Percentiles rank a stretch among this genome's conserved stretches.
phyloP scores from a whole-genome alignment of 2,797 vertebrate species.

The Sebastes itinus region DNA sequence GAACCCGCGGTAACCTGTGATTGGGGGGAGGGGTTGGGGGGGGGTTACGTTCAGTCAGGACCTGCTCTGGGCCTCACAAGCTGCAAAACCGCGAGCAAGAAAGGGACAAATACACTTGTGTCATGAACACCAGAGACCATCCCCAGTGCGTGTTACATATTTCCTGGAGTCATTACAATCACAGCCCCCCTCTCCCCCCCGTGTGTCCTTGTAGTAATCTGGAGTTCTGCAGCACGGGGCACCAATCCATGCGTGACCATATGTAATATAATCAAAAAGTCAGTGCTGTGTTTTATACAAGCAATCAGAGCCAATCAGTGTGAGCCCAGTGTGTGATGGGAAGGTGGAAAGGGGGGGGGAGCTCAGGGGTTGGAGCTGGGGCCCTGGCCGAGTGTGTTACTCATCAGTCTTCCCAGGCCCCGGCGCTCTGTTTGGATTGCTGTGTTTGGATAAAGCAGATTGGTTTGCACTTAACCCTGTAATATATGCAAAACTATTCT shows the following conservation, averaged over 20 bases:
- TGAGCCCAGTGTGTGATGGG: slow-evolving; percentile 61
- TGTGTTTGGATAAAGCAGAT: slow-evolving; percentile 87
- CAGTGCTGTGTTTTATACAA: slow-evolving; percentile 84
- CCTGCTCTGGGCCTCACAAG: slow-evolving; percentile 51
- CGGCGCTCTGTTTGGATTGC: slow-evolving; percentile 82
- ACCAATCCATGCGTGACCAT: slow-evolving; percentile 69
- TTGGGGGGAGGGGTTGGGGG: neutral
- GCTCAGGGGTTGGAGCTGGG: slow-evolving; percentile 37
- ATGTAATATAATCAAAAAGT: slow-evolving; percentile 86
- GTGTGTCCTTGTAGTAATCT: slow-evolving; percentile 61
- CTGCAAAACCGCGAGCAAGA: slow-evolving; percentile 27
- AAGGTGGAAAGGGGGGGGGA: slow-evolving; percentile 22
- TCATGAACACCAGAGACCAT: slow-evolving; percentile 48
- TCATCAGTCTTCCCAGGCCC: slow-evolving; percentile 81
- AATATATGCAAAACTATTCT: slow-evolving; percentile 87
- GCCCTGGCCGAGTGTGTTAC: slow-evolving; percentile 75
- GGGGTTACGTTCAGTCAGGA: slow-evolving; percentile 10
- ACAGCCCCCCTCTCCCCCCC: slow-evolving; percentile 9
- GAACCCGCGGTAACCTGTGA: slow-evolving; percentile 63
- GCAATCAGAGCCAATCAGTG: slow-evolving; percentile 85
- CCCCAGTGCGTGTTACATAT: slow-evolving; percentile 50
- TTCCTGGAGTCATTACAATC: slow-evolving; percentile 70
- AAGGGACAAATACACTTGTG: slow-evolving; percentile 29
- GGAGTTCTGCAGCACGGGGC: slow-evolving; percentile 63
- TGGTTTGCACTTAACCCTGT: slow-evolving; percentile 89